Conservation (phyloP, 1,140 invertebrate species). For the Phenacoccus solenopsis region DNA sequence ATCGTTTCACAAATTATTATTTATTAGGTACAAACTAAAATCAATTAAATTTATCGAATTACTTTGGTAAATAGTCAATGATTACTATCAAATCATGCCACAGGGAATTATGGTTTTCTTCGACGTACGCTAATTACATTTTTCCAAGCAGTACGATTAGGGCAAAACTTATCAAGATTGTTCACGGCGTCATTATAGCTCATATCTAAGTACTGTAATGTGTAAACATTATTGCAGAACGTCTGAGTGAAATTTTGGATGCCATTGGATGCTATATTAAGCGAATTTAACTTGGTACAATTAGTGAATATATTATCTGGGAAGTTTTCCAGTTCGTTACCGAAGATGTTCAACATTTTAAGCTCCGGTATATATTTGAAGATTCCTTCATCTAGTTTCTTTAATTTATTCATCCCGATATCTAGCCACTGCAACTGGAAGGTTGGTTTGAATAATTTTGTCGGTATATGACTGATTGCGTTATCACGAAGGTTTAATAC, state of each 20-base stretch:
- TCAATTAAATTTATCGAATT: no score
- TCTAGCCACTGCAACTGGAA: not conserved
- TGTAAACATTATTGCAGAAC: no score
- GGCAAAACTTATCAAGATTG: no score
- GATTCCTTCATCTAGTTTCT: not conserved
- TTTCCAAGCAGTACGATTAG: no score
- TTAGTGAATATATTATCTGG: not conserved
- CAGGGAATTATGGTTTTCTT: no score
- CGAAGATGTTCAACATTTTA: not conserved
- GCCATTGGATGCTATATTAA: not conserved
- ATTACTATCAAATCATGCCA: no score
- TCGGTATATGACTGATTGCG: not conserved
- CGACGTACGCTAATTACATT: no score
- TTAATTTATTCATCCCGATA: not conserved
- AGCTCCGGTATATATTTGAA: not conserved
- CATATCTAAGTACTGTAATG: no score
- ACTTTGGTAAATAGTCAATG: no score
- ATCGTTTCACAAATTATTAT: no score
- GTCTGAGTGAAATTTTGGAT: not conserved
- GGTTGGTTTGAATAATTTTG: not conserved
- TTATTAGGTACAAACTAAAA: no score
- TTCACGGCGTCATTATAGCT: no score
- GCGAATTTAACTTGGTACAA: not conserved
- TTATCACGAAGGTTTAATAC: conserved; percentile 71
- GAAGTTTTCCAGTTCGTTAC: not conserved